Percentiles rank a stretch among this genome's conserved stretches.
phyloP scores from a whole-genome alignment of 2,113 vertebrate genomes.

The Agelaius tricolor region DNA sequence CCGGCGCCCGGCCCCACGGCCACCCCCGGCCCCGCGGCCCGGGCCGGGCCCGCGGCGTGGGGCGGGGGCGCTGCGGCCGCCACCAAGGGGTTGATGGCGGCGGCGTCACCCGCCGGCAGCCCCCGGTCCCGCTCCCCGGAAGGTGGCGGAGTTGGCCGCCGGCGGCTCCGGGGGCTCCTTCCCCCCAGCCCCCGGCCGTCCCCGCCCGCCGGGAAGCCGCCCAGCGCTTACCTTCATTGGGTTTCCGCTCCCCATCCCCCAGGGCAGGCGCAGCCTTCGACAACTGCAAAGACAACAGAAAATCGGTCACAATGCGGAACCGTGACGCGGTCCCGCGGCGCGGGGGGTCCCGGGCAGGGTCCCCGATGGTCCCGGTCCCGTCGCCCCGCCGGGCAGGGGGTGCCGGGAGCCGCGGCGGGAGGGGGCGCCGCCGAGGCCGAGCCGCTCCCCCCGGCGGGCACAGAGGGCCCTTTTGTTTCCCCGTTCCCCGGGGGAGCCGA shows the following conservation, averaged over 20 bases:
- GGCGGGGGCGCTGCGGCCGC: too few relatives aligned
- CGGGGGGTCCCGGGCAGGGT: not conserved
- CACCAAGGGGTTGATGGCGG: not conserved
- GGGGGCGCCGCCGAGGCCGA: not conserved
- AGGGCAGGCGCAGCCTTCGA: constrained; percentile 77
- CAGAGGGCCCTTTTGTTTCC: constrained; percentile 14
- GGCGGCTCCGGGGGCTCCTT: not conserved
- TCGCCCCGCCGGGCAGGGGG: not conserved
- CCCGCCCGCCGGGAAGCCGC: not conserved
- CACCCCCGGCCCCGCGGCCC: not conserved
- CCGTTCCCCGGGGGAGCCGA: not conserved
- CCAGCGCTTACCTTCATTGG: constrained; percentile 72
- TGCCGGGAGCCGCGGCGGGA: not conserved
- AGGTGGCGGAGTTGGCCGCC: constrained; percentile 16
- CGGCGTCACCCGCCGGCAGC: not conserved
- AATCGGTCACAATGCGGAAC: constrained; percentile 15
- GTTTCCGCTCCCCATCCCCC: constrained; percentile 72
- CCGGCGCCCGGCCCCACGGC: not conserved
- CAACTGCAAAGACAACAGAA: constrained; percentile 73
- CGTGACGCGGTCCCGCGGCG: not conserved
- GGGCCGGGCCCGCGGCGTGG: too few relatives aligned
- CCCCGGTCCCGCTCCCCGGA: not conserved
- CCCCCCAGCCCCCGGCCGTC: not conserved
- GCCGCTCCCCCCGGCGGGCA: not conserved
- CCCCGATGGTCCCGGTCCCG: not conserved